phyloP scores from a whole-genome alignment of 92 coral and sea anemone genomes.

The Montipora capitata region DNA sequence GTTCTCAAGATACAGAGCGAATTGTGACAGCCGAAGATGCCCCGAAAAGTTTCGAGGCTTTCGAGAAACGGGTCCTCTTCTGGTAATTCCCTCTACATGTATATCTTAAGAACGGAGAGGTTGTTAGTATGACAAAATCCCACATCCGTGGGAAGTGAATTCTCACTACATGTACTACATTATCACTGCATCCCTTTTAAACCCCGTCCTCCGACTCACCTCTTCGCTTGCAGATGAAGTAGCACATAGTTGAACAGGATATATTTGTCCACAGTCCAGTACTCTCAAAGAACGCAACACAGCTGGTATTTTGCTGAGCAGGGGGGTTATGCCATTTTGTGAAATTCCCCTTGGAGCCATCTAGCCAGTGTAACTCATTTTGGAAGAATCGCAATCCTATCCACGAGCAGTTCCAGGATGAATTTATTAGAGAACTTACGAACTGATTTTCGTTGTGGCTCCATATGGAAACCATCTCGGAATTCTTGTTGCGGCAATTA shows the following conservation, averaged over 20 bases:
- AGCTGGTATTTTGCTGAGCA: not conserved
- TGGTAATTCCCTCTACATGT: no score
- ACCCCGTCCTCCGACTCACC: constrained; percentile 3
- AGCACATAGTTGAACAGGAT: not conserved
- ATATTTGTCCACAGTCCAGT: not conserved
- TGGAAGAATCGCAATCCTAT: not conserved
- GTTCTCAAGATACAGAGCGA: no score
- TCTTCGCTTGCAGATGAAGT: constrained; percentile 32
- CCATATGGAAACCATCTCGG: constrained; percentile 1
- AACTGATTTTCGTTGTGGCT: constrained; percentile 14
- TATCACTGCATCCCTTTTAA: no score
- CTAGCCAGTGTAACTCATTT: not conserved
- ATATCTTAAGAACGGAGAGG: no score
- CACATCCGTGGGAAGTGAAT: no score
- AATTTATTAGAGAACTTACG: not conserved
- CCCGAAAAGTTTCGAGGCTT: no score
- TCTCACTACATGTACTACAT: no score
- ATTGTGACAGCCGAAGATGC: no score
- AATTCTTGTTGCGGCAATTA: constrained; percentile 19
- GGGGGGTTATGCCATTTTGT: not conserved
- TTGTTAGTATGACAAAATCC: no score
- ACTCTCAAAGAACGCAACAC: not conserved
- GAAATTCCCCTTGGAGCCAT: constrained; percentile 7
- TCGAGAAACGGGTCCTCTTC: no score
- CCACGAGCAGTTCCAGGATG: not conserved